These are phyloP conservation scores for Byasa hedistus DNA, from an alignment of 2,888 invertebrate species.

Conservation along the genomic window DNA sequence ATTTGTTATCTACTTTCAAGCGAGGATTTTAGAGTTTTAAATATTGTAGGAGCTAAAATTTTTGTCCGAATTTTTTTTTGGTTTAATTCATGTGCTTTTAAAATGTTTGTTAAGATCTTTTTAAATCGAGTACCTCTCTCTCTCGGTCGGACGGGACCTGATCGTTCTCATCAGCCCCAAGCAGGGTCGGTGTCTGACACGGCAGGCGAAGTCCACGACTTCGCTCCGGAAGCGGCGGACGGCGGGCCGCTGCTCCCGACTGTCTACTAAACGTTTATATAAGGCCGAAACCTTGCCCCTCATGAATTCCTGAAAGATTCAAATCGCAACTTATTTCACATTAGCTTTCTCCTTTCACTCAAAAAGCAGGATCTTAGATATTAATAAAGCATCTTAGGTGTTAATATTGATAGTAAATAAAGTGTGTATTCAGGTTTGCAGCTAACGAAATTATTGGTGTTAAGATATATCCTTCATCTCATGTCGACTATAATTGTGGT, in stretches of 20 bases:
- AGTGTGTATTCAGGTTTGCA: no score
- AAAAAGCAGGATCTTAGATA: no score
- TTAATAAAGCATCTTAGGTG: no score
- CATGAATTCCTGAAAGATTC: slow-evolving; percentile 57
- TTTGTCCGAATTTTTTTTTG: not conserved
- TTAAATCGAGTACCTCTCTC: slow-evolving; percentile 32
- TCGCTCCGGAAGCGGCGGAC: slow-evolving; percentile 54
- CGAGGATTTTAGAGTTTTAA: no score
- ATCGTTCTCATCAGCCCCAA: slow-evolving; percentile 41
- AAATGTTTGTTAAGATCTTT: not conserved
- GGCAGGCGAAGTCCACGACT: slow-evolving; percentile 57
- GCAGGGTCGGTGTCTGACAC: slow-evolving; percentile 51
- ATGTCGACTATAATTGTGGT: no score
- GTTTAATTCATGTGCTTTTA: not conserved
- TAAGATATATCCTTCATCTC: no score
- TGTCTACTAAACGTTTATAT: slow-evolving; percentile 48
- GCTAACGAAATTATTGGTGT: no score
- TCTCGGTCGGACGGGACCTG: slow-evolving; percentile 5
- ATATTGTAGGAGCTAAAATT: not conserved
- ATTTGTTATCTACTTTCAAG: not conserved
- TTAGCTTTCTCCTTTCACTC: not conserved
- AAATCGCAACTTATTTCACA: not conserved
- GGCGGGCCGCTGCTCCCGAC: slow-evolving; percentile 42
- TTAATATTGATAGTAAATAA: no score
- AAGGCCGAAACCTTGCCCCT: slow-evolving; percentile 50